Percentiles rank a stretch among this genome's conserved stretches.
phyloP scores from a whole-genome alignment of 92 coral and sea anemone genomes.

The Porites cylindrica region DNA sequence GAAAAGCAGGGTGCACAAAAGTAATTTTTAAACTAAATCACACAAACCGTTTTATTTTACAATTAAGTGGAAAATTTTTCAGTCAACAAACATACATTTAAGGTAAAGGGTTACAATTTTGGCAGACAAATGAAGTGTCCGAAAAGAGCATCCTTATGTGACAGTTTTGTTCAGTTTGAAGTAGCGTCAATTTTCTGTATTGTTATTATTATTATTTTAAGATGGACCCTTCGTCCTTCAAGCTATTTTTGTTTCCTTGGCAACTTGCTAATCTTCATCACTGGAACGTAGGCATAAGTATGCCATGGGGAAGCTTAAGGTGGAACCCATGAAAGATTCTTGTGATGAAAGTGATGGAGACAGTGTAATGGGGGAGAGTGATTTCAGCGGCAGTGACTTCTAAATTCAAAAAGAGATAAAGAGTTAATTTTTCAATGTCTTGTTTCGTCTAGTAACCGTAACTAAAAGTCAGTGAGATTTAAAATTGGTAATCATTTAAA shows the following conservation, averaged over 20 bases:
- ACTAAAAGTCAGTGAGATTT: too few relatives aligned
- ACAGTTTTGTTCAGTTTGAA: background rate
- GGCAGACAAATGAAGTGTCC: too few relatives aligned
- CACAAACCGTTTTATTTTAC: too few relatives aligned
- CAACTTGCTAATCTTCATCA: background rate
- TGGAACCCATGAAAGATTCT: background rate
- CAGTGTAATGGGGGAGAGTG: conserved; percentile 2
- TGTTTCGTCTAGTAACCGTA: too few relatives aligned
- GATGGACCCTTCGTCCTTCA: background rate
- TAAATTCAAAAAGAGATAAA: too few relatives aligned
- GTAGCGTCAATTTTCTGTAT: background rate
- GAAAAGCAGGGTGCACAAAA: background rate
- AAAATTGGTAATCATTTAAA: too few relatives aligned
- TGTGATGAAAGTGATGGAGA: conserved; percentile 23
- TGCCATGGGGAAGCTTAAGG: background rate
- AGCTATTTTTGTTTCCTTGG: background rate
- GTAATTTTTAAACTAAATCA: background rate
- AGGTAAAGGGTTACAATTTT: too few relatives aligned
- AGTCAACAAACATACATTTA: too few relatives aligned
- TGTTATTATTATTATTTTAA: background rate
- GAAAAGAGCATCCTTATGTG: too few relatives aligned
- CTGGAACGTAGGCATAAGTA: conserved; percentile 8
- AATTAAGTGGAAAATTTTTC: too few relatives aligned
- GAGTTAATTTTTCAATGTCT: too few relatives aligned
- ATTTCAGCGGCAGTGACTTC: conserved; percentile 14